Evolutionary conservation across 2,113 vertebrate genomes (phyloP), one percentile per base, ranked within the genome.

Genomic region (Crotophaga sulcirostris): DNA sequence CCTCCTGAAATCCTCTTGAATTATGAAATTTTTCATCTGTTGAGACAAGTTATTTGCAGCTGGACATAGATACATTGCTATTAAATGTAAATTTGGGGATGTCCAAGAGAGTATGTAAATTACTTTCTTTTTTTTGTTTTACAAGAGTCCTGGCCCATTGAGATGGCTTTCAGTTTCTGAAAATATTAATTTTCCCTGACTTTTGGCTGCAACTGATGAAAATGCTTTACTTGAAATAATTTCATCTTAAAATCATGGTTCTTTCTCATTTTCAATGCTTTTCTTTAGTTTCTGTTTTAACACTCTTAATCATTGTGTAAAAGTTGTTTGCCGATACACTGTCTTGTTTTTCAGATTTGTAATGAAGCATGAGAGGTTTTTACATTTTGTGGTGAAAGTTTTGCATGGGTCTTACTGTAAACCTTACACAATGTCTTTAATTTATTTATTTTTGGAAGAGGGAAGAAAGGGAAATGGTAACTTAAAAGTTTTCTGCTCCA

Each of bases 281-380:
- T 88, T 55, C 56, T 92, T 82, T n/a, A 51, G 63, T 87, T 96
- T 95, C 72, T 81, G 31, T 96, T 96, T 76, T 69, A 87, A 80
- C 34, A 80, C 34, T 82, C 33, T 38, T 69, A 69, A 54, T 56
- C 63, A n/a, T 20, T 92, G 64, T 84, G 83, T 93, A 83, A 90
- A 95, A 92, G 44, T 81, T 87, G 40, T 89, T 94, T 89, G 67
- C 77, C 12, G 10, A 72, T 64, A 38, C 40, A n/a, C 56, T 60
- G 20, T 66, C 89, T 84, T 96, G 91, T 96, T 95, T 97, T 94
- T 95, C 80, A 87, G 91, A 79, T 84, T 92, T 79, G 73, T 96
- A 94, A 87, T 89, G 94, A 96, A 89, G 84, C 95, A 84, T 95
- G 91, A 95, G 94, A 52, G 72, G 68, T 82, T 97, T 96, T 97